Evolutionary conservation across 2,888 invertebrate genomes (phyloP), one percentile per base, ranked within the genome.

Genomic region (Diogma glabrata): DNA sequence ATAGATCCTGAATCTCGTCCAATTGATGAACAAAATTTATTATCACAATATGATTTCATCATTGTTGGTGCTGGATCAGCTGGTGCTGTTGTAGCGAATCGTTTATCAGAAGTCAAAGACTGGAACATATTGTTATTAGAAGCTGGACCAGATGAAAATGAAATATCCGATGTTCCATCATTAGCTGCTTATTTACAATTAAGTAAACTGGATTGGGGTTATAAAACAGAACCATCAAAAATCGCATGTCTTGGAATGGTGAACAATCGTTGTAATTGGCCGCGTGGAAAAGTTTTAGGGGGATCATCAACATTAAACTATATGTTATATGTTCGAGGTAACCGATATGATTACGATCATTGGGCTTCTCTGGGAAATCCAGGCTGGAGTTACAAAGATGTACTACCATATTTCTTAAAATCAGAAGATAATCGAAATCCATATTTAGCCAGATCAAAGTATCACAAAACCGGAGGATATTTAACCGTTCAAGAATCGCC

Each of bases 251-350:
- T 89, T 54, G 89, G 85, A 12, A 87, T 90, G 81, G 83, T 84
- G 60, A 82, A 82, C 54, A 82, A 81, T 47, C 76, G 84, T 51
- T 90, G 90, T 69, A 89, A 87, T 66, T 90, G 89, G 90, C 89
- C 90, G 0, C 73, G 94, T 47, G 89, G 89, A 17, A 90, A 89
- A 67, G 88, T 92, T 2, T 75, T 94, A 1, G 94, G 94, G 3
- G 93, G 93, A 1, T 86, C 86, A 1, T 86, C 87, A 58, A 85
- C 87, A 0, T 72, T 92, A 1, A 93, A 93, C 64, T 88, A 88
- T 65, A 91, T 93, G 92, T 74, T 92, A 3, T 93, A 93, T 65
- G 87, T 91, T 0, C 72, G 93, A 55, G 93, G 93, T 9, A 87
- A 83, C 64, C 75, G 76, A 51, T 75, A 79, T 58, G 95, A 95